These are phyloP conservation scores for Thripadectes ignobilis DNA, from an alignment of 2,797 vertebrate genomes.

Conservation along the genomic window DNA sequence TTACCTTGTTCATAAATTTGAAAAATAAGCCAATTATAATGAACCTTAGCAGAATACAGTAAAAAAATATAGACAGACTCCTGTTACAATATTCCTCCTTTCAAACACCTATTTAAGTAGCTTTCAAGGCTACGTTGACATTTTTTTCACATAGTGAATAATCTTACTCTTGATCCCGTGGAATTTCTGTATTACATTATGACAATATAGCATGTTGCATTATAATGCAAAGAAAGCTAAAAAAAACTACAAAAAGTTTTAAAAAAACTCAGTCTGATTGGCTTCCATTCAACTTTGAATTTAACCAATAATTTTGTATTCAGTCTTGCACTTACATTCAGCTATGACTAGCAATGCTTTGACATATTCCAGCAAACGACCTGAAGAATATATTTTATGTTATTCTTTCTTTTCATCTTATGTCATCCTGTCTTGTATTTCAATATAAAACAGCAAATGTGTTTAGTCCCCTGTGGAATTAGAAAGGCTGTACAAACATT, in stretches of 20 bases:
- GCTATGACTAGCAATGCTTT: not conserved
- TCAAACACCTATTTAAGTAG: not conserved
- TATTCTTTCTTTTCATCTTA: not conserved
- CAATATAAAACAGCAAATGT: slow-evolving; percentile 10
- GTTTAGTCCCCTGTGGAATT: not conserved
- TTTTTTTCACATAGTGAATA: not conserved
- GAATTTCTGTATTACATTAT: not conserved
- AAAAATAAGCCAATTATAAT: not conserved
- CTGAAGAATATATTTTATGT: not conserved
- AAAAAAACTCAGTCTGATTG: not conserved
- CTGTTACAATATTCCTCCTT: not conserved
- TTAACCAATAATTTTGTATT: not conserved
- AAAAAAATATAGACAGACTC: not conserved
- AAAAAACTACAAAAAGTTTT: not conserved
- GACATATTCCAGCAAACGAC: not conserved
- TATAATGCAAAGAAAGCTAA: not conserved
- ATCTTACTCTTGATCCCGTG: not conserved
- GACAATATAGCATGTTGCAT: not conserved
- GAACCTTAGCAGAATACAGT: not conserved
- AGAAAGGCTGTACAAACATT: slow-evolving; percentile 34
- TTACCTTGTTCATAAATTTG: not conserved
- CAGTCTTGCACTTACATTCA: not conserved
- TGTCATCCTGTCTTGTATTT: not conserved
- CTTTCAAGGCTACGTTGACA: not conserved
- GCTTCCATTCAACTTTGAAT: not conserved